Percentiles rank a stretch among this genome's conserved stretches.
These are phyloP conservation scores for Conger conger DNA, from an alignment of 2,113 vertebrate genomes.

Conservation along the genomic window DNA sequence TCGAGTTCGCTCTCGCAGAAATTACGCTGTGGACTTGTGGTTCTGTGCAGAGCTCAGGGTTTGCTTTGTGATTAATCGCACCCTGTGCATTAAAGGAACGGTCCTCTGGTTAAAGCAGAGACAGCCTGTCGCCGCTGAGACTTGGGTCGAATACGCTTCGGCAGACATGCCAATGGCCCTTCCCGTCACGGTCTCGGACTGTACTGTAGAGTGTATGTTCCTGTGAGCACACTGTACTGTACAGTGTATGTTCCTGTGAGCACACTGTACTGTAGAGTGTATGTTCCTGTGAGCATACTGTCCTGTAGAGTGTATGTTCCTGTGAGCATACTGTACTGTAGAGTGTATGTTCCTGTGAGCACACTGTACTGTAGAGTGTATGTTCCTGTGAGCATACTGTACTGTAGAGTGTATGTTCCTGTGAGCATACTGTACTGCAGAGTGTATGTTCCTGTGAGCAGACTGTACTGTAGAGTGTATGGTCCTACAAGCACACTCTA, in stretches of 20 bases:
- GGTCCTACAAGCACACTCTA: background rate
- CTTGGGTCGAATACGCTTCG: background rate
- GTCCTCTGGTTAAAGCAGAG: slow-evolving; percentile 49
- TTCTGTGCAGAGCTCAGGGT: slow-evolving; percentile 46
- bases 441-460: background rate
- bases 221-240: background rate
- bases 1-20: slow-evolving; percentile 47
- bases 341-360: background rate
- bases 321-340: background rate
- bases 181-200: background rate
- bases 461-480: background rate
- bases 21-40: slow-evolving; percentile 53
- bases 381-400: too few species aligned
- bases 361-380: background rate
- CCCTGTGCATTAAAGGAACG: background rate
- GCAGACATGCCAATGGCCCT: background rate
- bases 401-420: too few species aligned
- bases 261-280: background rate
- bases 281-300: too few species aligned
- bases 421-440: background rate
- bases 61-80: slow-evolving; percentile 56
- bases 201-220: too few species aligned
- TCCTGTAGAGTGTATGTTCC: too few species aligned
- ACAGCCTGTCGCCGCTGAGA: slow-evolving; percentile 15
- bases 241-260: background rate